These are phyloP conservation scores for Xestoiulus laeticollis DNA, from an alignment of 2,888 invertebrate genomes.

Conservation along the genomic window DNA sequence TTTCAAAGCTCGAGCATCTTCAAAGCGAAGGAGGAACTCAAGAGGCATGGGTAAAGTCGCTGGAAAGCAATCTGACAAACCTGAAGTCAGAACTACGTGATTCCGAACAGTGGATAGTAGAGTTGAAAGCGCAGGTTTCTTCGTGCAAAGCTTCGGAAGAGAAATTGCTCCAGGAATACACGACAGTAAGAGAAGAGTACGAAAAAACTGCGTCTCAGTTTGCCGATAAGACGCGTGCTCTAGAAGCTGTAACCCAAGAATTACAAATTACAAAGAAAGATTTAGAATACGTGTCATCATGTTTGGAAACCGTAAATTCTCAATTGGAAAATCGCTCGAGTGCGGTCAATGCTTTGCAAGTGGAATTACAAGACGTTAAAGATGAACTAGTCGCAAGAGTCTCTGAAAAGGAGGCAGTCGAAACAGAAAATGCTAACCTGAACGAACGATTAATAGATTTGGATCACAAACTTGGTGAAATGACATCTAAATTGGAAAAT, in stretches of 20 bases:
- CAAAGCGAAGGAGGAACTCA: conserved; percentile 17
- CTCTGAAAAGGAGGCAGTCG: neutral
- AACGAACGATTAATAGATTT: neutral
- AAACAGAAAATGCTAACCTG: neutral
- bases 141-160: neutral
- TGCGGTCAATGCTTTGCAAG: neutral
- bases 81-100: neutral
- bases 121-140: neutral
- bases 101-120: neutral
- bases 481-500: neutral
- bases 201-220: neutral
- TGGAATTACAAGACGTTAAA: neutral
- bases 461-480: neutral
- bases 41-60: neutral
- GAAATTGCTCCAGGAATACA: neutral
- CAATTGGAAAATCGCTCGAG: neutral
- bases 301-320: neutral
- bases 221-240: neutral
- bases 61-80: neutral
- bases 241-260: neutral
- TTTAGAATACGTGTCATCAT: neutral
- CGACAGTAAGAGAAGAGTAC: neutral
- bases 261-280: neutral
- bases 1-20: neutral
- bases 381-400: neutral